These are phyloP conservation scores for Calyptomena viridis DNA, from an alignment of 2,113 vertebrate species.

Conservation along the genomic window DNA sequence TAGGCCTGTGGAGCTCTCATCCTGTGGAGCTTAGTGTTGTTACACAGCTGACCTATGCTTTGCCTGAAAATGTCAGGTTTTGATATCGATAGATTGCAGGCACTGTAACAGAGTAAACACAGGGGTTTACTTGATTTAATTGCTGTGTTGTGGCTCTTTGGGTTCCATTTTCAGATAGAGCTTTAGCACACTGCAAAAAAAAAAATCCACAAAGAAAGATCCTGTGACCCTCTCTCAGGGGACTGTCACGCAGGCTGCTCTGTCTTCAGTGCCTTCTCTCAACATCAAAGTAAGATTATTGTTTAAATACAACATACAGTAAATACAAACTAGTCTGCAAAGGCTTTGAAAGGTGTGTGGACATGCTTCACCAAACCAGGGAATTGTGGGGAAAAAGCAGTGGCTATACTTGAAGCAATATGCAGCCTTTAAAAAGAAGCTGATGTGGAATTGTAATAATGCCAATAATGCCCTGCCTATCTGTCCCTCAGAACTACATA, in stretches of 20 bases:
- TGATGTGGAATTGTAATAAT: slow-evolving; percentile 13
- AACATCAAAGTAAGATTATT: slow-evolving; percentile 16
- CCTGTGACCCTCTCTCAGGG: neutral
- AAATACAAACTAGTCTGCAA: slow-evolving; percentile 43
- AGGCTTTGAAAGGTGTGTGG: neutral
- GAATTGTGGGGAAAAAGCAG: slow-evolving; percentile 20
- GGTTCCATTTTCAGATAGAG: slow-evolving; percentile 22
- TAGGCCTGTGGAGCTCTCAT: neutral
- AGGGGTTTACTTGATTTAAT: neutral
- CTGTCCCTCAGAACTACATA: neutral
- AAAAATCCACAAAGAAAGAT: neutral
- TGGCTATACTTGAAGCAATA: slow-evolving; percentile 35
- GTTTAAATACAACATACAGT: slow-evolving; percentile 35
- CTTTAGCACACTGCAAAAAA: neutral
- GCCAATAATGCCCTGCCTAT: neutral
- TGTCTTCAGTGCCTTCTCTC: neutral
- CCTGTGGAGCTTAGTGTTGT: neutral
- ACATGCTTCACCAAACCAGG: neutral
- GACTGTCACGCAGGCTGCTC: neutral
- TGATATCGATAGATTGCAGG: neutral
- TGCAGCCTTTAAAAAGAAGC: slow-evolving; percentile 21
- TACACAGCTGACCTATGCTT: neutral
- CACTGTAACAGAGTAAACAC: neutral
- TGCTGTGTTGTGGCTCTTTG: neutral
- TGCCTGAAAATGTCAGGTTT: neutral